Evolutionary conservation across 2,888 invertebrate species (phyloP), one percentile per base, ranked within the genome.

Genomic region (Galerucella nymphaeae): DNA sequence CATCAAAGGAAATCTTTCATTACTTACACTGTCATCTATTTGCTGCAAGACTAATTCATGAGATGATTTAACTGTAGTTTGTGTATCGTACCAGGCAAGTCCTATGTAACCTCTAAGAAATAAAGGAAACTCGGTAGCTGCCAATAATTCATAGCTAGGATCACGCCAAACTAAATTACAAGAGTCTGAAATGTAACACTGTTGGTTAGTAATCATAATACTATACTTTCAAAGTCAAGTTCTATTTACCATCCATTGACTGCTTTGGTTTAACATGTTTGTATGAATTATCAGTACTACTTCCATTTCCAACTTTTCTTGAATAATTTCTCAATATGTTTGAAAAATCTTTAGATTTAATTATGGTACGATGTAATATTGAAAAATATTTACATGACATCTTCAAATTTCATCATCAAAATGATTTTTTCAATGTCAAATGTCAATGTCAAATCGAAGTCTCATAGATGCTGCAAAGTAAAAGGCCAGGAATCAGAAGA

Each of bases 31-130:
- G 5, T 83, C 82, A 70, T 84, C 83, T 64, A 85, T 79, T 75
- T 84, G 84, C 76, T 87, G 84, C 83, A 86, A 85, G 53, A 86
- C 81, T 68, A 85, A 82, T 50, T 81, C 83, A 75, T 83, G 81
- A 48, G 84, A 82, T 53, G 83, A 82, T 68, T 84, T 87, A 8
- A 87, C 86, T 2, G 90, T 91, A 0, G 91, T 90, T 41, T 89
- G 87, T 13, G 88, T 88, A 77, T 91, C 90, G 75, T 91, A 89
- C 92, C 92, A 92, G 0, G 92, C 92, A 16, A 92, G 90, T 0
- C 93, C 93, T 0, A 92, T 88, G 74, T 90, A 89, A 69, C 93
- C 93, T 20, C 92, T 92, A 75, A 94, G 86, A 79, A 91, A 92
- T 82, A 93, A 91, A 45, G 93, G 89, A 82, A 91, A 91, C 38